Evolutionary conservation across 2,797 vertebrate genomes (phyloP).

Genomic region (Bucorvus abyssinicus): DNA sequence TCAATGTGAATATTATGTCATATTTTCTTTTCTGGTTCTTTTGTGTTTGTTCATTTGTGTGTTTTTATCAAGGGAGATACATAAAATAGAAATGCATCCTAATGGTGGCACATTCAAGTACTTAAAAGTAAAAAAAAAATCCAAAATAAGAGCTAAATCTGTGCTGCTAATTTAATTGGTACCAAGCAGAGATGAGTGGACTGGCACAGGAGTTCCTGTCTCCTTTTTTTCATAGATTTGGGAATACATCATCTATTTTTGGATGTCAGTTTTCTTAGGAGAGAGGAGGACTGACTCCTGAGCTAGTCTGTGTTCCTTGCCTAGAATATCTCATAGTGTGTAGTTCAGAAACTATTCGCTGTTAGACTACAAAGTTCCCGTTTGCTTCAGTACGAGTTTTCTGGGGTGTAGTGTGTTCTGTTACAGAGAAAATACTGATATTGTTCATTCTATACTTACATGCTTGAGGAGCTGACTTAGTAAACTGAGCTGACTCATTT

Average conservation of each 20-base stretch:
- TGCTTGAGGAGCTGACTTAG: neutral
- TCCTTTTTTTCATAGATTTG: neutral
- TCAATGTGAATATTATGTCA: neutral
- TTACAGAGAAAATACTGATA: neutral
- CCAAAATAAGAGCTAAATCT: neutral
- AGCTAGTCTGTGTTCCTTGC: neutral
- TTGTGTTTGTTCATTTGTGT: neutral
- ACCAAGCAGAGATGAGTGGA: neutral
- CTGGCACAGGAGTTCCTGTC: neutral
- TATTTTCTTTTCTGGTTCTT: neutral
- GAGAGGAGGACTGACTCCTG: neutral
- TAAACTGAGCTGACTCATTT: neutral
- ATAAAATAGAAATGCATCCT: neutral
- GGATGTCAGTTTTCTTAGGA: neutral
- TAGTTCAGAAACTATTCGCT: neutral
- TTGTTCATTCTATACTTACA: neutral
- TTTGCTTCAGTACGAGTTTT: neutral
- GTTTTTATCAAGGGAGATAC: neutral
- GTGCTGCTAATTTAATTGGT: neutral
- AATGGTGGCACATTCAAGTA: neutral
- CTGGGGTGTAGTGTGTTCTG: neutral
- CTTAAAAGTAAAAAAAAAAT: neutral
- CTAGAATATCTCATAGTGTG: neutral
- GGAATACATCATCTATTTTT: neutral
- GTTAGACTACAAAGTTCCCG: neutral